Conservation (phyloP, 2,888 invertebrate species). For the Pandemis heparana region DNA sequence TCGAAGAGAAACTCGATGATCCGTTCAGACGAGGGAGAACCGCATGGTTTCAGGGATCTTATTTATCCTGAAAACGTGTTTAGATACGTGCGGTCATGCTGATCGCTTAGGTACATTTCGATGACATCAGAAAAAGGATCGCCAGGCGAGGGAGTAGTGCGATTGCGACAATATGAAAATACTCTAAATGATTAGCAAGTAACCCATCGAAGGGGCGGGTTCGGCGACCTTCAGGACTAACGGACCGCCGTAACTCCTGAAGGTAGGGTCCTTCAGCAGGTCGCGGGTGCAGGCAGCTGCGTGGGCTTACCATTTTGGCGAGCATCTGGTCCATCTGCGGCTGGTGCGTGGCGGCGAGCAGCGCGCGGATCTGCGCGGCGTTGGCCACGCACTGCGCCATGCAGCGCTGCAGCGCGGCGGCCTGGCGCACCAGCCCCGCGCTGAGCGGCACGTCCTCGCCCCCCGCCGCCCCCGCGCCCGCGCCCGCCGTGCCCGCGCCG, state of each 20-base stretch:
- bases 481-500: conserved; percentile 55
- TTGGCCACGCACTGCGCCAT: conserved; percentile 82
- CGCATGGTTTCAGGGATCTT: too few species aligned
- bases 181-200: too few species aligned
- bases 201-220: too few species aligned
- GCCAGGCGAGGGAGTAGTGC: too few species aligned
- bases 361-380: conserved; percentile 75
- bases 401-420: conserved; percentile 79
- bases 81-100: neutral
- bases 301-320: conserved; percentile 79
- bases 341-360: conserved; percentile 75
- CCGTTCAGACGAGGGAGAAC: too few species aligned
- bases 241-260: too few species aligned
- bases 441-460: conserved; percentile 66
- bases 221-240: too few species aligned
- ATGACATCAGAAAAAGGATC: too few species aligned
- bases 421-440: conserved; percentile 77
- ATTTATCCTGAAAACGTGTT: too few species aligned
- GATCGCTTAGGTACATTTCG: too few species aligned
- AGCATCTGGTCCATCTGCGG: conserved; percentile 82
- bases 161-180: too few species aligned
- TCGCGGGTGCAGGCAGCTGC: neutral
- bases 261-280: too few species aligned
- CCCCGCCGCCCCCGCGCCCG: conserved; percentile 49
- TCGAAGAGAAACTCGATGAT: neutral